phyloP scores from a whole-genome alignment of 2,797 vertebrate species.

The Ara ararauna region DNA sequence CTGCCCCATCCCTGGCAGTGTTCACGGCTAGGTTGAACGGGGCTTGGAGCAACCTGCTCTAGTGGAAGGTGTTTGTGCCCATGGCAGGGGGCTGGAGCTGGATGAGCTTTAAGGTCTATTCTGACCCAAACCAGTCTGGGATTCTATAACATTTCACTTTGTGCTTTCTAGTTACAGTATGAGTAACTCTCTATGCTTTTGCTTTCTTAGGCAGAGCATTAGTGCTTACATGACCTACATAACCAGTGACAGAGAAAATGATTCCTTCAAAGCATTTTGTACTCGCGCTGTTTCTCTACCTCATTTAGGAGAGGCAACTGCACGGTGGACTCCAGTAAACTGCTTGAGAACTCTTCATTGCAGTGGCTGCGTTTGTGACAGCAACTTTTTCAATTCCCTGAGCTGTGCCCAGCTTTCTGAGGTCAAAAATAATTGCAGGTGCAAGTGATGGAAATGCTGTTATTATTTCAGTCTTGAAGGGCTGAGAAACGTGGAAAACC shows the following conservation, averaged over 20 bases:
- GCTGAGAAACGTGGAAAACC: not conserved
- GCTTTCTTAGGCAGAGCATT: not conserved
- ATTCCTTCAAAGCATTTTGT: constrained; percentile 45
- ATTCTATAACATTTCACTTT: not conserved
- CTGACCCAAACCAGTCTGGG: not conserved
- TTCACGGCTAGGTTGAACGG: too few species aligned
- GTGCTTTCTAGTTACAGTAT: not conserved
- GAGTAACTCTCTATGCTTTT: constrained; percentile 24
- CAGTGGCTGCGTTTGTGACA: not conserved
- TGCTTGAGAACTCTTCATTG: not conserved
- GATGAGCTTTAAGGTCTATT: not conserved
- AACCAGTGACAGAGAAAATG: constrained; percentile 21
- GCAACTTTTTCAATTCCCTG: not conserved
- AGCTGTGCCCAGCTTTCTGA: not conserved
- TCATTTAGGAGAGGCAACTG: constrained; percentile 13
- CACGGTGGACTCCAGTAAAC: not conserved
- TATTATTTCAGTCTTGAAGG: not conserved
- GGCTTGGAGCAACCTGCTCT: too few species aligned
- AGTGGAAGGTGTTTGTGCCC: not conserved
- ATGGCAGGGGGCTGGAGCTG: not conserved
- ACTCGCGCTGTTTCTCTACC: constrained; percentile 28
- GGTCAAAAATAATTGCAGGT: not conserved
- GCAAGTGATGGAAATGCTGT: not conserved
- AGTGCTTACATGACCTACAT: constrained; percentile 53
- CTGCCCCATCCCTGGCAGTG: too few species aligned